Base-by-base conservation (phyloP, 2,888 invertebrate species). In the Amiota mariae region DNA sequence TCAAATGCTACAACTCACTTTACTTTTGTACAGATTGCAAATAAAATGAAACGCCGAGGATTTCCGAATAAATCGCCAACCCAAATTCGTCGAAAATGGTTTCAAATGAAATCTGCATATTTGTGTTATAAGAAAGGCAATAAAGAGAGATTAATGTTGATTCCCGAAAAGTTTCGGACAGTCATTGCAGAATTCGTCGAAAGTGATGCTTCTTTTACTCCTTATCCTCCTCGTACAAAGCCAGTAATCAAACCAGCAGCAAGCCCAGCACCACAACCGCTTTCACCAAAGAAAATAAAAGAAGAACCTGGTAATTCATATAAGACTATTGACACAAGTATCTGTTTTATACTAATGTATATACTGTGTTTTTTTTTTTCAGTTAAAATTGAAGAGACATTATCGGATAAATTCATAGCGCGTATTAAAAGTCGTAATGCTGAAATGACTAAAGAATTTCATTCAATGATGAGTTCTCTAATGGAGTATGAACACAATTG, bases 51-150 rank as follows among this genome's bases (percentile, higher is more conserved):
- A 73, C 85, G 81, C 15, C 78, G 79, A 36, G 87, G 88, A 47
- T 87, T 85, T 56, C 85, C 87, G 4, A 88, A 87, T 70, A 87
- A 87, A 74, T 82, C 88, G 1, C 85, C 87, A 1, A 85, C 88
- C 0, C 87, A 87, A 77, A 85, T 87, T 8, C 78, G 87, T 46
- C 76, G 87, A 8, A 87, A 87, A 56, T 87, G 87, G 87, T 87
- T 87, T 72, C 87, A 87, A 77, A 87, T 87, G 87, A 87, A 87
- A 71, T 88, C 88, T 0, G 87, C 87, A 0, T 87, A 87, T 70
- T 78, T 87, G 0, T 87, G 87, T 57, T 87, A 81, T 49, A 87
- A 88, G 24, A 87, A 88, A 49, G 87, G 87, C 0, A 87, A 88
- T n/a, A 81, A 81, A 2, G 88, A 88, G 36, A 78, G 87, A 1